Conservation (phyloP, 2,797 vertebrate genomes). For the Pseudopleuronectes americanus region DNA sequence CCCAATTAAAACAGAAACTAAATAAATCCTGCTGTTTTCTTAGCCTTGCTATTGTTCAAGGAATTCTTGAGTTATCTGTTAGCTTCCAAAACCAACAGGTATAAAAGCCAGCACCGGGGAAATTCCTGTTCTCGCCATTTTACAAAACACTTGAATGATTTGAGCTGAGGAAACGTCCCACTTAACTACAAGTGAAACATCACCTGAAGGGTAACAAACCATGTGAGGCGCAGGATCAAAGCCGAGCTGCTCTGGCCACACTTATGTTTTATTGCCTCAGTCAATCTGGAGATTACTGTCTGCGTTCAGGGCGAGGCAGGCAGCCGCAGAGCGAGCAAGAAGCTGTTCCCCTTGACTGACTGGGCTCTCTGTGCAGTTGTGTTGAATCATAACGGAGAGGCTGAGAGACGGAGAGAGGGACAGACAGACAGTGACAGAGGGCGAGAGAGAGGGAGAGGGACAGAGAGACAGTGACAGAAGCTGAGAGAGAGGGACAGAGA, state of each 20-base stretch:
- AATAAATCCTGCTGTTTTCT: background rate
- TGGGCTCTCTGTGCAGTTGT: slow-evolving; percentile 31
- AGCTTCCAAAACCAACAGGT: background rate
- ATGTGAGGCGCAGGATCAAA: slow-evolving; percentile 41
- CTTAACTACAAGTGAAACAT: slow-evolving; percentile 22
- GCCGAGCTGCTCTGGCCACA: slow-evolving; percentile 31
- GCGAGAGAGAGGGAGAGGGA: too few relatives aligned
- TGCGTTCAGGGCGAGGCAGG: slow-evolving; percentile 16
- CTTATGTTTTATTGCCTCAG: slow-evolving; percentile 34
- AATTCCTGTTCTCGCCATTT: background rate
- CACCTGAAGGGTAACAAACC: slow-evolving; percentile 26
- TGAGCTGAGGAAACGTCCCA: background rate
- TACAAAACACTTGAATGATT: slow-evolving; percentile 13
- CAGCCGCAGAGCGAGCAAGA: slow-evolving; percentile 12
- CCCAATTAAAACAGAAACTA: background rate
- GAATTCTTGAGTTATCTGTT: too few relatives aligned
- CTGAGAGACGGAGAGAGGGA: background rate
- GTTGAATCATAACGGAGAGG: slow-evolving; percentile 18
- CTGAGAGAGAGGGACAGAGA: too few relatives aligned
- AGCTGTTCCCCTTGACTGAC: slow-evolving; percentile 13
- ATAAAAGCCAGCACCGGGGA: background rate
- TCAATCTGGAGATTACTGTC: slow-evolving; percentile 46
- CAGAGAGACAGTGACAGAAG: too few relatives aligned
- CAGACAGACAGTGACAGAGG: too few relatives aligned
- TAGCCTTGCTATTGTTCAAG: too few relatives aligned